Conservation (phyloP, 2,797 vertebrate species). For the Aphelocoma californica region DNA sequence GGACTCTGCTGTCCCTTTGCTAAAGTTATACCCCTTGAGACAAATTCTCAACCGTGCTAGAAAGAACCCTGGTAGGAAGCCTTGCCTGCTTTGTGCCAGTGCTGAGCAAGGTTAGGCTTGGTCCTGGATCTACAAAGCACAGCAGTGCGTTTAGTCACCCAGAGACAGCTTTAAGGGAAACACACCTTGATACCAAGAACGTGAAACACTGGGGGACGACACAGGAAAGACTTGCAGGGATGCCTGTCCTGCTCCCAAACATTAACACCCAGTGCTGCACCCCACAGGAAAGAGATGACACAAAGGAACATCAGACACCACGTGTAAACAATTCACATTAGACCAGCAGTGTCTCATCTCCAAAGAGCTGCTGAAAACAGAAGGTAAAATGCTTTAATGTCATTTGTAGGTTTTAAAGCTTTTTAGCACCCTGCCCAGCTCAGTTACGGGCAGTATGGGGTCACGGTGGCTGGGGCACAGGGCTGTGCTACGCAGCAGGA, state of each 20-base stretch:
- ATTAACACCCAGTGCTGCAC: not conserved
- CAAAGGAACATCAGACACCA: not conserved
- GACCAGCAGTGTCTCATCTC: not conserved
- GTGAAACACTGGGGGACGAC: not conserved
- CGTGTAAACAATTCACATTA: not conserved
- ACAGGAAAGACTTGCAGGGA: not conserved
- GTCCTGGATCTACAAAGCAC: not conserved
- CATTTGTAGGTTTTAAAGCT: not conserved
- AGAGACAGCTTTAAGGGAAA: not conserved
- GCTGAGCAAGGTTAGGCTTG: not conserved
- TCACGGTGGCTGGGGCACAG: rapidly evolving
- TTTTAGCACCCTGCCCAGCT: not conserved
- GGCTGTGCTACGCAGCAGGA: not conserved
- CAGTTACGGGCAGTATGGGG: not conserved
- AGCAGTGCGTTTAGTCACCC: not conserved
- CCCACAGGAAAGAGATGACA: not conserved
- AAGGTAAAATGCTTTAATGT: rapidly evolving
- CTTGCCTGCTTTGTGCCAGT: not conserved
- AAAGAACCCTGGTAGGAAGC: not conserved
- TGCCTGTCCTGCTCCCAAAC: not conserved
- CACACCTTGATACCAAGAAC: not conserved
- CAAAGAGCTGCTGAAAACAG: not conserved
- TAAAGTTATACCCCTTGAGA: not conserved
- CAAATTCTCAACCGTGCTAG: not conserved
- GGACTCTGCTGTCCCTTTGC: not conserved